Base-by-base conservation (phyloP, 2,888 invertebrate species). In the Synanthedon vespiformis region DNA sequence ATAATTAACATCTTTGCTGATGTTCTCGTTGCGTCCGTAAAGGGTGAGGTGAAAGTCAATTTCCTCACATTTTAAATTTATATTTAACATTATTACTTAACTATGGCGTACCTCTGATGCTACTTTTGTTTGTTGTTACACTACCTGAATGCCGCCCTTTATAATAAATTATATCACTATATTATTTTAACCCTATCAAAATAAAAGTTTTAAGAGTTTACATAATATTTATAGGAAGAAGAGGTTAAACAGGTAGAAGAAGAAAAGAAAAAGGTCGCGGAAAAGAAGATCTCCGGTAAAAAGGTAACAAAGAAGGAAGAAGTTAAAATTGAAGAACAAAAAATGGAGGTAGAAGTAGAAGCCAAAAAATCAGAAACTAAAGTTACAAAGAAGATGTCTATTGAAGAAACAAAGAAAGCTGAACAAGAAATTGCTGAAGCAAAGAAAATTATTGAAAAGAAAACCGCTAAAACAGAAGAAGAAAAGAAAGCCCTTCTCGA, bases 401-500 rank as follows among this genome's bases (percentile, higher is more conserved):
- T 72, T 56, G 73, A 77, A 60, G 67, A 66, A 54, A 65, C 66
- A 57, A 79, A 71, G 63, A 72, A 79, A 53, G 71, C 79, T 57
- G 77, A 84, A 58, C 66, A 77, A 57, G 81, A 85, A 64, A 75
- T 82, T 27, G 88, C 87, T 63, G 89, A 89, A 65, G 81, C 89
- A 34, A 86, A 82, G 59, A 83, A 77, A 58, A 63, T 82, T 52
- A 63, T 83, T 41, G 81, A 86, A 68, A 83, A 80, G 70, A 83
- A 88, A 72, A 82, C 85, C 13, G 74, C 82, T 14, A 87, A 87
- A 59, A 83, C 88, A 50, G 88, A 87, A 63, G 84, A 83, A 66
- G 85, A 88, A 63, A 86, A 88, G 71, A 87, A 82, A 55, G 74
- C 82, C 54, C 80, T 86, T 59, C 76, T 89, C 14, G 89, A 89